Conservation (phyloP, 1,140 invertebrate genomes). For the Myzus persicae region DNA sequence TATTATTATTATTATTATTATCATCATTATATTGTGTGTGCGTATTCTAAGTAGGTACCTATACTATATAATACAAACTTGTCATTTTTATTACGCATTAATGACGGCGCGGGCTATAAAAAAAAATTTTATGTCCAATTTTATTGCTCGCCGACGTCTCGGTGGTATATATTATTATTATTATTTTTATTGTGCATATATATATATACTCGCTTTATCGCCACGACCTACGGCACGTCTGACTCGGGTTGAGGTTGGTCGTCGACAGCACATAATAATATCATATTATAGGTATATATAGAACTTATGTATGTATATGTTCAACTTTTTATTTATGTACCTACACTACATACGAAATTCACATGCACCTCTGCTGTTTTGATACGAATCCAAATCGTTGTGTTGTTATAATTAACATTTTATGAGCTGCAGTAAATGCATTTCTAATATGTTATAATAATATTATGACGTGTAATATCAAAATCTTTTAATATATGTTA, state of each 20-base stretch:
- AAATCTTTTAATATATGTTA: too few relatives aligned
- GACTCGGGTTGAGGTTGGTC: conserved; percentile 36
- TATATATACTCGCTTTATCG: neutral
- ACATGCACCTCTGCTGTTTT: neutral
- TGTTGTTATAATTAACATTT: neutral
- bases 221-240: conserved; percentile 50
- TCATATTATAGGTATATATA: neutral
- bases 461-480: too few relatives aligned
- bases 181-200: conserved; percentile 9
- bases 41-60: too few relatives aligned
- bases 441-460: too few relatives aligned
- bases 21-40: neutral
- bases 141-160: conserved; percentile 51
- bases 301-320: neutral
- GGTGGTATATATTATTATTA: neutral
- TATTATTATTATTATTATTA: too few relatives aligned
- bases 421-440: too few relatives aligned
- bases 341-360: neutral
- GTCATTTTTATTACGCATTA: conserved; percentile 57
- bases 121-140: conserved; percentile 48
- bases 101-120: conserved; percentile 40
- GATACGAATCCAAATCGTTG: neutral
- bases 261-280: neutral
- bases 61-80: conserved; percentile 40
- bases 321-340: neutral